Evolutionary conservation across 2,797 vertebrate genomes (phyloP).

Genomic region (Pseudotriccus pelzelni): DNA sequence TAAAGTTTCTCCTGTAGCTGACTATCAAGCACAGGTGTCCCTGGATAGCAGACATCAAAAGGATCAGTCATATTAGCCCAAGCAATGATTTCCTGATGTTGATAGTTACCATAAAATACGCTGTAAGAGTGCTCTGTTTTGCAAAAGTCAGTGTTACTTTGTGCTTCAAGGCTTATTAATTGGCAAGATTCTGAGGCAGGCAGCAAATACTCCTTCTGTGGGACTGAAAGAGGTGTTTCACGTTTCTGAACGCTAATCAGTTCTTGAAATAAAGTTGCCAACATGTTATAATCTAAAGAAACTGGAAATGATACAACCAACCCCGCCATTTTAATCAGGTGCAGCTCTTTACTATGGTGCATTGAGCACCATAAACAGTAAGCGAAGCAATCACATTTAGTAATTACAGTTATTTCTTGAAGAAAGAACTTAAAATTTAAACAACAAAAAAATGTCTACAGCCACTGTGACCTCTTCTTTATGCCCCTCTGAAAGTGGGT

Average conservation of each 20-base stretch:
- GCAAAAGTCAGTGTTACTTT: background rate
- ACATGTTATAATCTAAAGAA: background rate
- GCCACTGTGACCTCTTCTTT: background rate
- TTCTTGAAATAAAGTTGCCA: background rate
- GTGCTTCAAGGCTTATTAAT: background rate
- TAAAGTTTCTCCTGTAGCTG: background rate
- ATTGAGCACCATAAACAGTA: background rate
- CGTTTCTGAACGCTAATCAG: background rate
- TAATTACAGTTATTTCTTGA: background rate
- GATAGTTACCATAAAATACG: background rate
- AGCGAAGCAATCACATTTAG: background rate
- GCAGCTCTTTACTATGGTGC: background rate
- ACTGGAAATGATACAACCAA: background rate
- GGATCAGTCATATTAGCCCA: background rate
- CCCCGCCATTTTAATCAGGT: background rate
- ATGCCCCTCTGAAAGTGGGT: background rate
- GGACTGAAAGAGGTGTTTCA: background rate
- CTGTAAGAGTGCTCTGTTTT: background rate
- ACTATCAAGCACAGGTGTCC: background rate
- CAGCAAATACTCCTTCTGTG: background rate
- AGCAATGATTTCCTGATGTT: background rate
- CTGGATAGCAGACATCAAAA: background rate
- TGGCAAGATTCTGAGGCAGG: background rate
- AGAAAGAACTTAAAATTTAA: background rate
- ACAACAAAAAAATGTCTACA: background rate